These are phyloP conservation scores for Brassicogethes aeneus DNA, from an alignment of 2,888 invertebrate genomes.

Conservation along the genomic window DNA sequence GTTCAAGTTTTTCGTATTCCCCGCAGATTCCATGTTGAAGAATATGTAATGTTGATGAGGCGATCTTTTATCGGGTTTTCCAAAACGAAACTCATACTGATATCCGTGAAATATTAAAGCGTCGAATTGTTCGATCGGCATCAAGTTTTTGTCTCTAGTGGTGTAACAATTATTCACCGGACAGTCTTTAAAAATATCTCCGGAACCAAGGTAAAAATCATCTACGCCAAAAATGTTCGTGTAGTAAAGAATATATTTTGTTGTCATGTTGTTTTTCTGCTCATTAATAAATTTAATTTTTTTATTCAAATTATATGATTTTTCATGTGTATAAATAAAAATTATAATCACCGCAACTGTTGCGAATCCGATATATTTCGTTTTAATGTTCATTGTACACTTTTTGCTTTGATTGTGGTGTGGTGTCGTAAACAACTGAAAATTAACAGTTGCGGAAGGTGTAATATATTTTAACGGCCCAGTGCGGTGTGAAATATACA, in stretches of 20 bases:
- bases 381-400: no score
- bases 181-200: conserved; percentile 28
- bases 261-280: no score
- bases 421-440: no score
- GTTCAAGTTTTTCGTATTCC: conserved; percentile 17
- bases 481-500: no score
- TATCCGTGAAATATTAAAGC: conserved; percentile 47
- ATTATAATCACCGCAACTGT: no score
- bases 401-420: no score
- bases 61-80: conserved; percentile 35
- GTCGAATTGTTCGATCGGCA: conserved; percentile 40
- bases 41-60: conserved; percentile 44
- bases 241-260: conserved; percentile 24
- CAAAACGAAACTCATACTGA: conserved; percentile 23
- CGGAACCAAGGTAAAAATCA: conserved; percentile 19
- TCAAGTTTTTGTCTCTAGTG: conserved; percentile 33
- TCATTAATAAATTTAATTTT: no score
- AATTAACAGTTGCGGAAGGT: no score
- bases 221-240: conserved; percentile 19
- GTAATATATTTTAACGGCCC: no score
- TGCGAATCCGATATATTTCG: no score
- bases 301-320: no score
- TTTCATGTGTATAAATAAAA: no score
- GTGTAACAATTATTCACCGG: conserved; percentile 41
- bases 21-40: conserved; percentile 42